Evolutionary conservation across 1,140 invertebrate species (phyloP).

Genomic region (Philaenus spumarius): DNA sequence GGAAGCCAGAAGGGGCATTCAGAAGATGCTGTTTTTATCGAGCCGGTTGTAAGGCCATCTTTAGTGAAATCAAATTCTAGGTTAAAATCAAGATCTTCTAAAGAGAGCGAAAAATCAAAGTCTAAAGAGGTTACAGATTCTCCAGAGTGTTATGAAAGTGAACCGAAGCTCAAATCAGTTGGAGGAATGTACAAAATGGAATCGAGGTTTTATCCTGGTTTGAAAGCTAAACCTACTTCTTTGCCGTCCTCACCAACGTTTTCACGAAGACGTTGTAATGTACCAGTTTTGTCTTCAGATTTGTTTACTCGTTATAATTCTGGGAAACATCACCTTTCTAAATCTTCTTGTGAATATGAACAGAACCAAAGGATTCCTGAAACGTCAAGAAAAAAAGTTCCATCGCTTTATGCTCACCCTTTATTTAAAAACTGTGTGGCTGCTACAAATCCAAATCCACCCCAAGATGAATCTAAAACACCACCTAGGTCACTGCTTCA

Average conservation of each 20-base stretch:
- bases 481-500: conserved; percentile 8
- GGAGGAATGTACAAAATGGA: background rate
- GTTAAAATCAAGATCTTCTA: background rate
- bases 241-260: conserved; percentile 29
- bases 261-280: conserved; percentile 10
- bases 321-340: background rate
- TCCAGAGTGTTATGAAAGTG: no score
- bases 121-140: background rate
- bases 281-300: conserved; percentile 7
- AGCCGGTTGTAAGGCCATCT: conserved; percentile 30
- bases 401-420: conserved; percentile 45
- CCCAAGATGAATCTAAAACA: background rate
- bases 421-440: conserved; percentile 36
- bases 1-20: background rate
- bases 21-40: conserved; percentile 17
- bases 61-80: conserved; percentile 12
- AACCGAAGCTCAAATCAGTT: no score
- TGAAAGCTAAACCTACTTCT: conserved; percentile 21
- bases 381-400: conserved; percentile 22
- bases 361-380: background rate
- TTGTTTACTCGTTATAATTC: conserved; percentile 2
- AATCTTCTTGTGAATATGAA: conserved; percentile 13
- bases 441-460: background rate
- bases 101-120: conserved; percentile 10
- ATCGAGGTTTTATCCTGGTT: conserved; percentile 7